Evolutionary conservation across 2,113 vertebrate species (phyloP).

Genomic region (Pogona vitticeps): DNA sequence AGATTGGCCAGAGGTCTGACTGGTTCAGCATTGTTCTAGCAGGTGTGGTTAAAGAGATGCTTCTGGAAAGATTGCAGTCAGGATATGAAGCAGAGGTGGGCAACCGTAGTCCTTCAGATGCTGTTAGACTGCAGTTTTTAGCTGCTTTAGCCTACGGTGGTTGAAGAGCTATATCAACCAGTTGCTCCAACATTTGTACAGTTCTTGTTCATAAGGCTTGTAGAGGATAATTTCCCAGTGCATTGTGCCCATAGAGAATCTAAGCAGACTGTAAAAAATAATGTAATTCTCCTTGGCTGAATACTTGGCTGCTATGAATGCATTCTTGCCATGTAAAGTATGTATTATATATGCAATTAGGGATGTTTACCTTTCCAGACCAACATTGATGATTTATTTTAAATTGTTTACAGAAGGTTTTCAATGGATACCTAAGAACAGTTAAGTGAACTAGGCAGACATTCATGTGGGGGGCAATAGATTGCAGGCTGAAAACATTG

Average conservation of each 20-base stretch:
- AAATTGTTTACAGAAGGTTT: conserved; percentile 76
- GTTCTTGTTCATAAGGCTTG: background rate
- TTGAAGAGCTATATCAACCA: background rate
- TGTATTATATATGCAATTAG: conserved; percentile 61
- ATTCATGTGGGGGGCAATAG: conserved; percentile 55
- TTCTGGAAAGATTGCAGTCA: background rate
- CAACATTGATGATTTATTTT: conserved; percentile 56
- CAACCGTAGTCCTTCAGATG: background rate
- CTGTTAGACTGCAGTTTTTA: background rate
- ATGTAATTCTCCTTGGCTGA: conserved; percentile 45
- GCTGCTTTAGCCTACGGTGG: background rate
- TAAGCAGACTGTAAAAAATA: conserved; percentile 42
- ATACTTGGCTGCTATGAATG: conserved; percentile 43
- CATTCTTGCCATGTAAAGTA: conserved; percentile 49
- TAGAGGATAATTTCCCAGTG: background rate
- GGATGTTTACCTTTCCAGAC: conserved; percentile 59
- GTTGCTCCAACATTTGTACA: too few species aligned
- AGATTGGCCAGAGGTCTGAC: background rate
- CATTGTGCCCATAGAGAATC: background rate
- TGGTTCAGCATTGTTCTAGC: background rate
- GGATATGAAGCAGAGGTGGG: background rate
- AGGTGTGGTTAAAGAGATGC: background rate
- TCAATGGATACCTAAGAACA: conserved; percentile 69
- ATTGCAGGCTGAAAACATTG: conserved; percentile 64
- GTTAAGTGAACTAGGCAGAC: conserved; percentile 64